These are phyloP conservation scores for Cichladusa arquata DNA, from an alignment of 2,113 vertebrate species.

Conservation along the genomic window DNA sequence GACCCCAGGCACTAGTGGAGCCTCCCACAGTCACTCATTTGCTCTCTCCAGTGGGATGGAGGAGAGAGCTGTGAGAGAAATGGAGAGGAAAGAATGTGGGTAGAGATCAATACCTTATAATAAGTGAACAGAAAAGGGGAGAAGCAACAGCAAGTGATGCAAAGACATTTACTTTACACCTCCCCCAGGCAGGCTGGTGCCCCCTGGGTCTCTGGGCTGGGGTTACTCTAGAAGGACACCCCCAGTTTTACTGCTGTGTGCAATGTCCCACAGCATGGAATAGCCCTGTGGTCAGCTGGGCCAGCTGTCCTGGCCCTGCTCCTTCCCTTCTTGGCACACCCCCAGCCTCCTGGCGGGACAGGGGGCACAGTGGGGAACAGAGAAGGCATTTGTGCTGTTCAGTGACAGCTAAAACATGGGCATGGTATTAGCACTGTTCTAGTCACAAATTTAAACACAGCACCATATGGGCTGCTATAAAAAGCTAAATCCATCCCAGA, in stretches of 20 bases:
- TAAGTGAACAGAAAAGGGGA: neutral
- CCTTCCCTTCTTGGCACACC: neutral
- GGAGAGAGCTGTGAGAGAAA: neutral
- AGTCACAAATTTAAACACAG: neutral
- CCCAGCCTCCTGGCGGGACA: neutral
- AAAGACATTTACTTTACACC: neutral
- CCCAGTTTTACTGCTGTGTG: neutral
- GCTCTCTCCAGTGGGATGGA: neutral
- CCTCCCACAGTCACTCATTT: neutral
- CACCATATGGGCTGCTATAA: neutral
- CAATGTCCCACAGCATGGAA: fast-evolving
- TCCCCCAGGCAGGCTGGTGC: neutral
- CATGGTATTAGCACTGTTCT: neutral
- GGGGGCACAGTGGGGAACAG: neutral
- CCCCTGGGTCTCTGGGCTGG: neutral
- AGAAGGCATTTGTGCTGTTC: neutral
- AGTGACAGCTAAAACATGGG: neutral
- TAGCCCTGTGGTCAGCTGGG: neutral
- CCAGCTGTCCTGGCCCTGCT: neutral
- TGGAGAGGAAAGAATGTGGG: neutral
- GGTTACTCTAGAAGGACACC: neutral
- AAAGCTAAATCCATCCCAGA: neutral
- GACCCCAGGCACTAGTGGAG: neutral
- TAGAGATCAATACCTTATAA: neutral
- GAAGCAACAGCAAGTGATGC: neutral